Evolutionary conservation across 1,140 invertebrate genomes (phyloP), one percentile per base, ranked within the genome.

Genomic region (Galendromus occidentalis): DNA sequence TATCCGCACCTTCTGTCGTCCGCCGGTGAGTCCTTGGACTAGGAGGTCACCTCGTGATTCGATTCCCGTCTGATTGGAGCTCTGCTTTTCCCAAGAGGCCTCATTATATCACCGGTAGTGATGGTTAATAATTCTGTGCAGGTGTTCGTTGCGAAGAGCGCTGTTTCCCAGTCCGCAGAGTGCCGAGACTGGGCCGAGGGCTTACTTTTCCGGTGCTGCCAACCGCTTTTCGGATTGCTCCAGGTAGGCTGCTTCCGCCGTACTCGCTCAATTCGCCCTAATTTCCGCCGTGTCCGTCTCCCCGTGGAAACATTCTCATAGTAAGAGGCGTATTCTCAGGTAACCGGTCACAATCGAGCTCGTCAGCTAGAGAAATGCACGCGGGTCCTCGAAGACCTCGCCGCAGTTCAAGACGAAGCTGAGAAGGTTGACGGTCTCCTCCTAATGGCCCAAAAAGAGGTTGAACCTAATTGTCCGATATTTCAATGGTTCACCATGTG

Each of bases 261-360:
- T 44, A n/a, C n/a, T 12, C 42, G n/a, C 42, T 44, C 14, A 12
- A 44, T 44, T 44, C 42, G 12, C 12, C 12, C n/a, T 44, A 12
- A n/a, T 44, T 44, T 44, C 12, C 42, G n/a, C n/a, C n/a, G n/a
- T n/a, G n/a, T n/a, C n/a, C n/a, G n/a, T n/a, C n/a, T n/a, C n/a
- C n/a, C n/a, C n/a, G n/a, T n/a, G n/a, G n/a, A n/a, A n/a, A n/a
- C n/a, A n/a, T n/a, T n/a, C n/a, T n/a, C n/a, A n/a, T n/a, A n/a
- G n/a, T n/a, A n/a, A n/a, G n/a, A n/a, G n/a, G n/a, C n/a, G 25
- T 59, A 6, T 17, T 59, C 9, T 20, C 86, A 92, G 72, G 82
- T 91, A 44, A 91, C 86, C 72, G 92, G 93, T 2, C 91, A 95
- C 73, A 98, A 97, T 78, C 79, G 91, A 68, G 92, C 93, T 1